These are phyloP conservation scores for Neomorphus geoffroyi DNA, from an alignment of 2,797 vertebrate species.

Conservation along the genomic window DNA sequence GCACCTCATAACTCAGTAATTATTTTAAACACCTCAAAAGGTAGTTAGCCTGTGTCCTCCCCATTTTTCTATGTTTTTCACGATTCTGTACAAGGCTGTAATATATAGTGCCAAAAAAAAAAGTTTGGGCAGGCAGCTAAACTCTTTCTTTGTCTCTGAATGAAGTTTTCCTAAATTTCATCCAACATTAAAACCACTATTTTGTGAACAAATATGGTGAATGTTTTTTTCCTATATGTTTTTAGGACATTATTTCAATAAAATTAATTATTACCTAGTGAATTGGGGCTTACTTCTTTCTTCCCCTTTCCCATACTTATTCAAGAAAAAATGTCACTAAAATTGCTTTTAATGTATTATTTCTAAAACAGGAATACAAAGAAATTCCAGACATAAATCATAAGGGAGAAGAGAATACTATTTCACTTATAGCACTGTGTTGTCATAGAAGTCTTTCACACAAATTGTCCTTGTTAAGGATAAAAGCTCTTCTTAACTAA, in stretches of 20 bases:
- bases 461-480: not conserved
- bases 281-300: not conserved
- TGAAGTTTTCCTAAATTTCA: not conserved
- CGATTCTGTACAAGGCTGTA: not conserved
- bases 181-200: not conserved
- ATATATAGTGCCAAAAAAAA: not conserved
- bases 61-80: not conserved
- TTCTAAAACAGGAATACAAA: not conserved
- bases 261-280: not conserved
- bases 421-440: not conserved
- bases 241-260: not conserved
- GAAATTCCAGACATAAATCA: not conserved
- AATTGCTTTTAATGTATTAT: not conserved
- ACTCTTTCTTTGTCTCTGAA: not conserved
- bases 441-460: not conserved
- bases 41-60: not conserved
- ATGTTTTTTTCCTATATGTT: not conserved
- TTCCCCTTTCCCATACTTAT: not conserved
- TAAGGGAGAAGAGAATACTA: not conserved
- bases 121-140: not conserved
- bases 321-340: not conserved
- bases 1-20: not conserved
- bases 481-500: not conserved
- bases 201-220: not conserved
- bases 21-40: not conserved